Percentiles rank a stretch among this genome's conserved stretches.
These are phyloP conservation scores for Punctoribates punctum DNA, from an alignment of 2,888 invertebrate genomes.

Conservation along the genomic window DNA sequence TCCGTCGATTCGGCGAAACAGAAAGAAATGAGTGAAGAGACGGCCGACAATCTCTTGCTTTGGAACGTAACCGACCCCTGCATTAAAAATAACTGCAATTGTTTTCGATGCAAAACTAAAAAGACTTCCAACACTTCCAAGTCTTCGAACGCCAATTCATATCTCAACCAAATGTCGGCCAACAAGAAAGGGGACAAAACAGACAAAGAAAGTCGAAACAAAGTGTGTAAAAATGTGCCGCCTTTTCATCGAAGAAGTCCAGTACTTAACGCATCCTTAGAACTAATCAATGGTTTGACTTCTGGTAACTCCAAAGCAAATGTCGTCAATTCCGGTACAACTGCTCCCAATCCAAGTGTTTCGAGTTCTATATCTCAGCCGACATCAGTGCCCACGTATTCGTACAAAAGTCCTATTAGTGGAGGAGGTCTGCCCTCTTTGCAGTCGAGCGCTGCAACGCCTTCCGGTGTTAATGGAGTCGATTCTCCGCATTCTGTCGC, in stretches of 20 bases:
- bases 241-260: slow-evolving; percentile 42
- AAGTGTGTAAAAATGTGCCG: not conserved
- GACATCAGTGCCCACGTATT: slow-evolving; percentile 40
- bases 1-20: not conserved
- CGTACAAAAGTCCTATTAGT: slow-evolving; percentile 41
- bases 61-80: slow-evolving; percentile 39
- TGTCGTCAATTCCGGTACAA: not conserved
- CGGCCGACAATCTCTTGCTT: not conserved
- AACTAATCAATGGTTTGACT: not conserved
- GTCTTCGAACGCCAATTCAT: slow-evolving; percentile 33
- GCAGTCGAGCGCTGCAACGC: slow-evolving; percentile 41
- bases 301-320: not conserved
- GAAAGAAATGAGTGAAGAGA: slow-evolving; percentile 31
- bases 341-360: slow-evolving; percentile 26
- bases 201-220: slow-evolving; percentile 28
- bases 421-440: slow-evolving; percentile 36
- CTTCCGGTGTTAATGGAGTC: slow-evolving; percentile 37
- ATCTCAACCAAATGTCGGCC: slow-evolving; percentile 31
- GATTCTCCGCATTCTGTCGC: slow-evolving; percentile 42
- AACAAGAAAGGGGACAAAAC: slow-evolving; percentile 37
- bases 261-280: slow-evolving; percentile 8
- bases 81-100: slow-evolving; percentile 34
- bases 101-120: slow-evolving; percentile 42
- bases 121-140: slow-evolving; percentile 27
- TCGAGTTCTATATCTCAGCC: slow-evolving; percentile 40